A percentile compares a stretch with the other conserved stretches of the same genome.
These are phyloP conservation scores for Stichodactyla helianthus DNA, from an alignment of 64 coral and sea anemone genomes.

Conservation along the genomic window DNA sequence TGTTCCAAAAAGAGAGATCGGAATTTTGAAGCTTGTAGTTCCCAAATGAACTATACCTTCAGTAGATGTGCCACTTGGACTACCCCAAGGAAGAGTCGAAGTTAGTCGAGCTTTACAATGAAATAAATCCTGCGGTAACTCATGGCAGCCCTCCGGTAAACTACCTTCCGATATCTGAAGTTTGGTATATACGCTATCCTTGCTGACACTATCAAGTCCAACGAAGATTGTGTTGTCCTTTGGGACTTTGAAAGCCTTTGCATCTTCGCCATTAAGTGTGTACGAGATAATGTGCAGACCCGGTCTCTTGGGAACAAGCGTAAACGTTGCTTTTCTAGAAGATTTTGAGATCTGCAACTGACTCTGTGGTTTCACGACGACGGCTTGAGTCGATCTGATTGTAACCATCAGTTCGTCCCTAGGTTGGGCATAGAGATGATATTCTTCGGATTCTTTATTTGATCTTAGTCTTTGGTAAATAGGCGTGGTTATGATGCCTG, in stretches of 20 bases:
- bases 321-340: conserved; percentile 10
- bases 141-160: conserved; percentile 54
- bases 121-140: neutral
- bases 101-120: neutral
- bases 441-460: neutral
- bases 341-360: neutral
- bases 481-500: conserved; percentile 6
- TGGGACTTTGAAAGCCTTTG: conserved; percentile 23
- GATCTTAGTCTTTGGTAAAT: conserved; percentile 3
- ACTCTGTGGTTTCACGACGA: neutral
- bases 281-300: conserved; percentile 53
- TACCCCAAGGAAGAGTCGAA: conserved; percentile 40
- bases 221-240: conserved; percentile 25
- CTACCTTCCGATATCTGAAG: neutral
- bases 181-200: conserved; percentile 29
- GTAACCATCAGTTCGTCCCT: neutral
- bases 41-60: conserved; percentile 39
- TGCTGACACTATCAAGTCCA: neutral
- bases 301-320: conserved; percentile 6
- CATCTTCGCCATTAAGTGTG: conserved; percentile 13
- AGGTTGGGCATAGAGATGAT: conserved; percentile 1
- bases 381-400: neutral
- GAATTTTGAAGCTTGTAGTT: neutral
- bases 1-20: conserved; percentile 25
- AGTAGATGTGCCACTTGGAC: neutral